Evolutionary conservation across 2,888 invertebrate genomes (phyloP), one percentile per base, ranked within the genome.

Genomic region (Lobophora halterata): DNA sequence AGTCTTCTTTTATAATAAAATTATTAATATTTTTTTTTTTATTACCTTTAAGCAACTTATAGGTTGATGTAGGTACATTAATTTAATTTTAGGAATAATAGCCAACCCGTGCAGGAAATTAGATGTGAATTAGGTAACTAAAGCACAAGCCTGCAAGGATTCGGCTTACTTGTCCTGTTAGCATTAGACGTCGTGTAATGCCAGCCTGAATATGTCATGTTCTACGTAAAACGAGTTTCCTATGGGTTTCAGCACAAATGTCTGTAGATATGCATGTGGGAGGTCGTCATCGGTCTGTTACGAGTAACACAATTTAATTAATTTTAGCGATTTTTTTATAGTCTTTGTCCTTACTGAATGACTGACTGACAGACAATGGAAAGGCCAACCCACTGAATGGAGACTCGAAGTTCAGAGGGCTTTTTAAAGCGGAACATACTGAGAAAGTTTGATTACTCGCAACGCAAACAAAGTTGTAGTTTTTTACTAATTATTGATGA

Each of bases 141-240:
- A 38, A 60, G 55, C 61, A 50, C 53, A 52, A 33, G 46, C 40
- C 36, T 27, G 23, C 26, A 25, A 52, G 38, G 47, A 46, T 39
- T 52, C 51, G 58, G 57, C 53, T 63, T 50, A 65, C 79, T 69
- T 70, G 73, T 61, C 47, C 49, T 52, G 52, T 41, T 52, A 59
- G n/a, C n/a, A 46, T 51, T 79, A 82, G 46, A 71, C 47, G 88
- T 97, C 93, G 86, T 97, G 97, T 65, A 98, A 91, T 59, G 95
- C 95, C 75, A 98, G 92, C 80, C 97, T 92, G 91, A 98, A 98
- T 81, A 96, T 93, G 87, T 98, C 97, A 83, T 97, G 97, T 87
- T 96, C 95, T 76, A 97, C 93, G 89, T 95, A 97, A 91, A 95
- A 98, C 76, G 93, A 94, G 77, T 90, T 93, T 79, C 92, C 94